These are phyloP conservation scores for Pantelozetes paolii DNA, from an alignment of 2,888 invertebrate genomes.

Conservation along the genomic window DNA sequence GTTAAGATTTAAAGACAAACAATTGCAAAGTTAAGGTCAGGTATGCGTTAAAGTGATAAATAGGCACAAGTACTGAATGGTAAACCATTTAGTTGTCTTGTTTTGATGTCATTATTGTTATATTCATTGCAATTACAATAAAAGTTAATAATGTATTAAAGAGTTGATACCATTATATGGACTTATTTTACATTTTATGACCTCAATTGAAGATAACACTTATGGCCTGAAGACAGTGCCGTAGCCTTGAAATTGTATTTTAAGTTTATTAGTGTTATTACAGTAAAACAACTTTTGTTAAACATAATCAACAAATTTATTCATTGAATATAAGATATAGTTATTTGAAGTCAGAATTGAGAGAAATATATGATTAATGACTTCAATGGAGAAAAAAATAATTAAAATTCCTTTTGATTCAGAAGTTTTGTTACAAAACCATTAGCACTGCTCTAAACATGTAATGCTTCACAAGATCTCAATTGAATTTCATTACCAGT, in stretches of 20 bases:
- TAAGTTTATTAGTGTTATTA: background rate
- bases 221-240: background rate
- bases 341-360: background rate
- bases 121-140: background rate
- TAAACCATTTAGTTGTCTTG: background rate
- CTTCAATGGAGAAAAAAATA: background rate
- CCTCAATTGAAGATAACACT: conserved; percentile 13
- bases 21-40: background rate
- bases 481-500: background rate
- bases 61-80: background rate
- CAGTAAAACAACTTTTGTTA: too few relatives aligned
- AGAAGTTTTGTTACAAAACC: background rate
- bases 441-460: background rate
- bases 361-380: background rate
- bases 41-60: background rate
- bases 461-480: background rate
- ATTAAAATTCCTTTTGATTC: background rate
- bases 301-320: too few relatives aligned
- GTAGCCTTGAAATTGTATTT: conserved; percentile 18
- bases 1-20: background rate
- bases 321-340: too few relatives aligned
- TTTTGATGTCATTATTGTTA: background rate
- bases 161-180: background rate
- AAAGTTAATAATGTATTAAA: conserved; percentile 3
- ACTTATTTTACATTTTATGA: conserved; percentile 19